Percentiles rank a stretch among this genome's conserved stretches.
Evolutionary conservation across 2,797 vertebrate species (phyloP).

Genomic region (Hipposideros larvatus): DNA sequence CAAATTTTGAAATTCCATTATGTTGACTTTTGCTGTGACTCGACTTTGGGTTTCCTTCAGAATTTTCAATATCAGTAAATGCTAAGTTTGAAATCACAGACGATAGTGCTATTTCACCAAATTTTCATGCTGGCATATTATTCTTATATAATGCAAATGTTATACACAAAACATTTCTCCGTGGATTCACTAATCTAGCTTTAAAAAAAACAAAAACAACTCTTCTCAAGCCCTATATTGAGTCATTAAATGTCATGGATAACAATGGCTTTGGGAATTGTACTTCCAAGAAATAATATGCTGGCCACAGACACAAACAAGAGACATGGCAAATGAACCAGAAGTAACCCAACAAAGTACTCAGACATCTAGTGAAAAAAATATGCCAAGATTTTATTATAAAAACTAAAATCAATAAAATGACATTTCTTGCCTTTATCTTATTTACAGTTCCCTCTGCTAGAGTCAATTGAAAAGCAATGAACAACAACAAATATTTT

Average conservation of each 20-base stretch:
- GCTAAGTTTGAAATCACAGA: neutral
- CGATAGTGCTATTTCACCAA: neutral
- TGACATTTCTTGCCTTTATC: slow-evolving; percentile 1
- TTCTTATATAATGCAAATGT: neutral
- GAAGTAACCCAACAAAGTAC: neutral
- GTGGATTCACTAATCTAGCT: neutral
- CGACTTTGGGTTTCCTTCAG: neutral
- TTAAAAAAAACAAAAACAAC: slow-evolving; percentile 30
- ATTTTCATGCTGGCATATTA: neutral
- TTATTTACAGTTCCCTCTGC: slow-evolving; percentile 40
- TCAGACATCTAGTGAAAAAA: neutral
- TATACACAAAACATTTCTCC: neutral
- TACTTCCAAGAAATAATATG: slow-evolving; percentile 6
- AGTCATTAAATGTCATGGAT: slow-evolving; percentile 36
- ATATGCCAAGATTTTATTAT: neutral
- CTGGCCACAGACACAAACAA: neutral
- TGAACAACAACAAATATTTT: slow-evolving; percentile 57
- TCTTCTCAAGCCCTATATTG: neutral
- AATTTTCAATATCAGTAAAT: slow-evolving; percentile 25
- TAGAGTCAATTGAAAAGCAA: slow-evolving; percentile 51
- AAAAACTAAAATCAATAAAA: slow-evolving; percentile 29
- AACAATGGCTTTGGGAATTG: neutral
- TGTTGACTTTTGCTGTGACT: neutral
- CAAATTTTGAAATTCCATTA: neutral
- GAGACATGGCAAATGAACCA: slow-evolving; percentile 1